phyloP scores from a whole-genome alignment of 2,888 invertebrate species.

The Eupithecia inturbata region DNA sequence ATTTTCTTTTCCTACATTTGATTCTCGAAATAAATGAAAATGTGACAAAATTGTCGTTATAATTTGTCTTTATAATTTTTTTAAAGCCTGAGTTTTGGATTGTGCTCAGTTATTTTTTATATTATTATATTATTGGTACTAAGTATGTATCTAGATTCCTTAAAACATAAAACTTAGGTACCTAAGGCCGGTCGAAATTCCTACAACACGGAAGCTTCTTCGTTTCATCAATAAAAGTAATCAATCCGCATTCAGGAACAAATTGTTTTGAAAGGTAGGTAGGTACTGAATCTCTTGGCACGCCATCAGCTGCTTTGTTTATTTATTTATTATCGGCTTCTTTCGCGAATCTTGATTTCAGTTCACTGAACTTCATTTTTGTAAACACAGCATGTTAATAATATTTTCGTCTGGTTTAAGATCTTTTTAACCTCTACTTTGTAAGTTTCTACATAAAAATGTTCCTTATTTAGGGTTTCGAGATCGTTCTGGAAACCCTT shows the following conservation, averaged over 20 bases:
- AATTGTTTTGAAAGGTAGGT: slow-evolving; percentile 29
- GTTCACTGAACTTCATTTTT: slow-evolving; percentile 33
- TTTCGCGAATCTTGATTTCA: slow-evolving; percentile 28
- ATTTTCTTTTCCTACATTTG: too few species aligned
- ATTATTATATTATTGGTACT: too few species aligned
- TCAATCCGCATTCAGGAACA: slow-evolving; percentile 18
- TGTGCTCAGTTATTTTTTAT: too few species aligned
- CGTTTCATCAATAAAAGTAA: not conserved
- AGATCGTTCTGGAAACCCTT: too few species aligned
- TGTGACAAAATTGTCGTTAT: too few species aligned
- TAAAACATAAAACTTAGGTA: not conserved
- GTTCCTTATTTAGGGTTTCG: too few species aligned
- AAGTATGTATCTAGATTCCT: too few species aligned
- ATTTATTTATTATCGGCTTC: slow-evolving; percentile 34
- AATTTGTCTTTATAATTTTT: too few species aligned
- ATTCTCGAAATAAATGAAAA: too few species aligned
- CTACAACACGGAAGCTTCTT: slow-evolving; percentile 3
- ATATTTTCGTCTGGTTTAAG: not conserved
- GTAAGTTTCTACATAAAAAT: too few species aligned
- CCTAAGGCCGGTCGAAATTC: slow-evolving; percentile 8
- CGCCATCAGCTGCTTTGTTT: slow-evolving; percentile 38
- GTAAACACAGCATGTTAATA: not conserved
- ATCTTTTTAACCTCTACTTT: too few species aligned
- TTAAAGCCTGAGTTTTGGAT: too few species aligned
- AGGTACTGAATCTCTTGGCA: slow-evolving; percentile 35